A percentile compares a stretch with the other conserved stretches of the same genome.
Conservation (phyloP, 2,888 invertebrate genomes). For the Noctua comes region DNA sequence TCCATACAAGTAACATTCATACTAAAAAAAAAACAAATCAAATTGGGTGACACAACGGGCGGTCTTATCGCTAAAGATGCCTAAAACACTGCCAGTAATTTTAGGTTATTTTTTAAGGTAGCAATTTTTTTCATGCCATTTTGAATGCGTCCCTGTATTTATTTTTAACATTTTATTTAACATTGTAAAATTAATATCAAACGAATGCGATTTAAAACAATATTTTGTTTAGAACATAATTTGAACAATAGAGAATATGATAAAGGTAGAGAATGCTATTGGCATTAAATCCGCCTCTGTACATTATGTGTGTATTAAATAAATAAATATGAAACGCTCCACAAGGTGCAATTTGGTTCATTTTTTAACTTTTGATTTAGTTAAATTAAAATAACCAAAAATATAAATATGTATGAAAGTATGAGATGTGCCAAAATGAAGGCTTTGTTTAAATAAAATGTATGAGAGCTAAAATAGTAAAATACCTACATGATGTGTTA, state of each 20-base stretch:
- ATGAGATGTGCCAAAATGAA: slow-evolving; percentile 56
- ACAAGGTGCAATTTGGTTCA: background rate
- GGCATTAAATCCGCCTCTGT: background rate
- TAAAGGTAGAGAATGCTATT: background rate
- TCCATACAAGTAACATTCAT: too few relatives aligned
- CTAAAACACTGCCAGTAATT: background rate
- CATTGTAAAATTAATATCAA: background rate
- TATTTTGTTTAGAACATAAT: background rate
- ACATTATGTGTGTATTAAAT: background rate
- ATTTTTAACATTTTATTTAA: background rate
- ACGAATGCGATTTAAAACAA: background rate
- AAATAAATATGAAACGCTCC: background rate
- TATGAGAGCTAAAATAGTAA: slow-evolving; percentile 7
- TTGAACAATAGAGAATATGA: background rate
- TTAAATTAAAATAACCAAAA: slow-evolving; percentile 25
- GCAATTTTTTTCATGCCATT: background rate
- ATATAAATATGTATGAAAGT: slow-evolving; percentile 14
- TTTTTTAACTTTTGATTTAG: slow-evolving; percentile 10
- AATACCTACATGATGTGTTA: slow-evolving; percentile 13
- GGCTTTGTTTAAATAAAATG: slow-evolving; percentile 36
- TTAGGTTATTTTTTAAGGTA: background rate
- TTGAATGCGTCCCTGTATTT: background rate
- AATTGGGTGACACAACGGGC: too few relatives aligned
- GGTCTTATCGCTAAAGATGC: too few relatives aligned
- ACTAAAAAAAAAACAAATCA: too few relatives aligned